A percentile compares a stretch with the other conserved stretches of the same genome.
Evolutionary conservation across 64 coral and sea anemone genomes (phyloP).

Genomic region (Porites australiensis): DNA sequence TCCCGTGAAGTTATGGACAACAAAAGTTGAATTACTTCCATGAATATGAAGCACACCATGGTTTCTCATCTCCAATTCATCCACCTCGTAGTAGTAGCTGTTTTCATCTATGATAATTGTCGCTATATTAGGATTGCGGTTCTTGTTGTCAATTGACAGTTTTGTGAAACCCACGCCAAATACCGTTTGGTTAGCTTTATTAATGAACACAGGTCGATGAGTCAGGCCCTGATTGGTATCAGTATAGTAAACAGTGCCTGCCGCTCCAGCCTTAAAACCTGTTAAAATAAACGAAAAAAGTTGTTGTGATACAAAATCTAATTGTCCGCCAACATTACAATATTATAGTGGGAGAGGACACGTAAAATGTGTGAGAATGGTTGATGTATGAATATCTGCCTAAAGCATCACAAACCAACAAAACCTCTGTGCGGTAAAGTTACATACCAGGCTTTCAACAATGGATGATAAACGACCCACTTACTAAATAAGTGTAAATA

Average conservation of each 20-base stretch:
- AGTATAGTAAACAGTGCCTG: conserved; percentile 95
- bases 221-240: conserved; percentile 95
- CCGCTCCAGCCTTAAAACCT: conserved; percentile 88
- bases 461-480: too few species aligned
- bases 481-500: too few species aligned
- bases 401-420: too few species aligned
- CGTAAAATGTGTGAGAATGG: too few species aligned
- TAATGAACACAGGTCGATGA: conserved; percentile 73
- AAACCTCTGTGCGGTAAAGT: too few species aligned
- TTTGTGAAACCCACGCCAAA: conserved; percentile 93
- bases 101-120: conserved; percentile 96
- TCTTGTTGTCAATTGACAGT: conserved; percentile 84
- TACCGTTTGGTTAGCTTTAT: conserved; percentile 74
- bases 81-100: conserved; percentile 82
- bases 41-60: conserved; percentile 86
- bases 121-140: conserved; percentile 91
- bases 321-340: too few species aligned
- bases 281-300: not conserved
- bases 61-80: conserved; percentile 93
- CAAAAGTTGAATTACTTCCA: conserved; percentile 81
- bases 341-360: too few species aligned
- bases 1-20: conserved; percentile 94
- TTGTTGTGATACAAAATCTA: not conserved
- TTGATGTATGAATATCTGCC: too few species aligned
- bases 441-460: too few species aligned